Evolutionary conservation across 92 coral and sea anemone genomes (phyloP), one percentile per base, ranked within the genome.

Genomic region (Actinernus sp.): DNA sequence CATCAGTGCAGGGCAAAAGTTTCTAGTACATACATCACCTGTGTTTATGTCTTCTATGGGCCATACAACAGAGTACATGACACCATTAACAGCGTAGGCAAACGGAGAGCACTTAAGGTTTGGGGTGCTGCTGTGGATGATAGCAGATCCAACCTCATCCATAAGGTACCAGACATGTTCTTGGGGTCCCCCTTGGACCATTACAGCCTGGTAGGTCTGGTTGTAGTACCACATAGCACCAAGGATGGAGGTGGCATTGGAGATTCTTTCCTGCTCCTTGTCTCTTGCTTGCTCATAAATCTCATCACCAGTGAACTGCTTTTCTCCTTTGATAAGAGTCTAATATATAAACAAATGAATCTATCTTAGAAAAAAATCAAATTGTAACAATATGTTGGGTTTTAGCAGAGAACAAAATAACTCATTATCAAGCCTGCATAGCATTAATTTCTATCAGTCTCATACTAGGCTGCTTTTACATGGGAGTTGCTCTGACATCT

Each of bases 81-180:
- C 65, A 3, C 92, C 91, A 37, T 74, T 90, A 9, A 49, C 67
- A 11, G 92, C 89, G 76, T 86, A 86, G 30, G 89, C 97, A 60
- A 90, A 90, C 47, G 97, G 97, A 2, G 89, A 60, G 59, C 97
- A 90, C 24, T 65, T 82, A 26, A 90, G 58, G 43, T 90, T 90
- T 9, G 97, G 97, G 19, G 67, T 65, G n/a, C 3, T 19, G 21
- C 76, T 81, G 40, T 90, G 97, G 2, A 16, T 49, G 18, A 90
- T 25, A 26, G 92, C 97, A 44, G 97, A 86, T 56, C 97, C 97
- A 29, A 59, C 33, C 58, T 86, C 65, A 75, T 86, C 86, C 97
- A 90, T 90, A 0, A 90, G 34, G 58, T 90, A 90, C 97, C 97
- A 90, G 19, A 79, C 63, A 23, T 62, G 89, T 39, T 80, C 73